Base-by-base conservation (phyloP, 2,113 vertebrate species). In the Astur gentilis region DNA sequence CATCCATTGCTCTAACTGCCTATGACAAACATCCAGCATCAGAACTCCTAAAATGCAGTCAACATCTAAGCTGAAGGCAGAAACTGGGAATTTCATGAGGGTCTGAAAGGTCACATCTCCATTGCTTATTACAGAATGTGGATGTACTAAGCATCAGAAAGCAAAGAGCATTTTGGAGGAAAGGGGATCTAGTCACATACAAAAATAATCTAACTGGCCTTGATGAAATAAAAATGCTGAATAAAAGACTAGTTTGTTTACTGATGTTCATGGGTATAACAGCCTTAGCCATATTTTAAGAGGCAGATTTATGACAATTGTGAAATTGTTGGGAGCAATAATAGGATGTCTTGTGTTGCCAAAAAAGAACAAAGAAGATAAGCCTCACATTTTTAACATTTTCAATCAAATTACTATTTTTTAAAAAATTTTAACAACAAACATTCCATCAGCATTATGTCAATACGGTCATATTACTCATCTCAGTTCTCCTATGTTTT, bases 391-490 rank as follows among this genome's bases (percentile, higher is more conserved):
- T 96, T 90, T 90, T 62, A 57, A 69, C 29, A 62, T 90, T 92
- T 93, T 94, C 20, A 76, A 47, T 32, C 32, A 91, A 54, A 92
- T 87, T 70, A 89, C 21, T 96, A 25, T 82, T 94, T 94, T 31
- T 50, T 94, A 83, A 76, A 58, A 55, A 95, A 78, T 94, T 93
- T 84, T 96, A 85, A 79, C 31, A 86, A 40, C 57, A 83, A 73
- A 52, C 42, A 89, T 90, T 96, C 81, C 82, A 73, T 49, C 55
- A 42, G 7, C 44, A 88, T 42, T 95, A 77, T 91, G 58, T 95
- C 83, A 97, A 55, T 47, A 90, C 0, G 34, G 55, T 87, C 45
- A 70, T 52, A 55, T 78, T 93, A 61, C 76, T 93, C 81, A 88
- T 84, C 70, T 97, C 78, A 52, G 32, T 88, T 86, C 77, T 90